These are phyloP conservation scores for Notarius lentiginosus DNA, from an alignment of 2,113 vertebrate species.

Conservation along the genomic window DNA sequence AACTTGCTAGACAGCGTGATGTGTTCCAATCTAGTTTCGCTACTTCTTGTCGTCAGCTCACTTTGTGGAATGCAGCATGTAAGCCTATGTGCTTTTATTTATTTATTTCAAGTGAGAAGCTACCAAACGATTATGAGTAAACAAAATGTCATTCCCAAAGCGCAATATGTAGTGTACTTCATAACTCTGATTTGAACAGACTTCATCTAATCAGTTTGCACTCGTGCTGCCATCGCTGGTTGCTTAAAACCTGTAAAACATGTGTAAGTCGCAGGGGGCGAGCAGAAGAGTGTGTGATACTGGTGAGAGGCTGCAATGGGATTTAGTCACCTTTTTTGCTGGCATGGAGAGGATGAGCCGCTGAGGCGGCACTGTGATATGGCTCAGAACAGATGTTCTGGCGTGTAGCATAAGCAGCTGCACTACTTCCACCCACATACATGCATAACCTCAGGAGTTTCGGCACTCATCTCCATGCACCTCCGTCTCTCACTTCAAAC, in stretches of 20 bases:
- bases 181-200: not conserved
- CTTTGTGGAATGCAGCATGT: too few species aligned
- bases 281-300: not conserved
- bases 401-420: conserved; percentile 42
- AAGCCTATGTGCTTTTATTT: not conserved
- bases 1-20: not conserved
- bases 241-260: conserved; percentile 1
- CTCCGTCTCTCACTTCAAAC: conserved; percentile 41
- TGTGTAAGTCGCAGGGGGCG: not conserved
- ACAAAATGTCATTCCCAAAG: not conserved
- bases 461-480: conserved; percentile 4
- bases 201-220: not conserved
- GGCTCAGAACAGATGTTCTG: conserved; percentile 51
- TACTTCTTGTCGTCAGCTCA: not conserved
- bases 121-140: not conserved
- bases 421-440: not conserved
- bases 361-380: conserved; percentile 39
- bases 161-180: not conserved
- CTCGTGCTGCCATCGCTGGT: not conserved
- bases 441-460: not conserved
- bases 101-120: not conserved
- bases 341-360: conserved; percentile 12
- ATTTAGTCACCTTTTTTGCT: conserved; percentile 30
- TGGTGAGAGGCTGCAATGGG: conserved; percentile 4
- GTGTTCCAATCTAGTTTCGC: not conserved